phyloP scores from a whole-genome alignment of 2,113 vertebrate genomes.

The Rhinopomastus cyanomelas region DNA sequence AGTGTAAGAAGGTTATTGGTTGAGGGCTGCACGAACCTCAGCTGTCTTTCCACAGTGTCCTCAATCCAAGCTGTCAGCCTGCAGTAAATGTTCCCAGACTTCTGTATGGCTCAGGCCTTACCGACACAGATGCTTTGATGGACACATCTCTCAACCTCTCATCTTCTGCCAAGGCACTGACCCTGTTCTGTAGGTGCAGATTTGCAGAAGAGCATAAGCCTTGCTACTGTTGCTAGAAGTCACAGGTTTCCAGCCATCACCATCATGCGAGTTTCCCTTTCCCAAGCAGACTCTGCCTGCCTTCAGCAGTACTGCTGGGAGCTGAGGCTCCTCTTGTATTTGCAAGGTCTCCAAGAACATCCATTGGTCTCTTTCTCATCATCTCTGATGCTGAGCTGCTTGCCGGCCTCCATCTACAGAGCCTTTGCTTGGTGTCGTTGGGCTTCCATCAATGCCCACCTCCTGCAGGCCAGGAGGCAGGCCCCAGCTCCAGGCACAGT shows the following conservation, averaged over 20 bases:
- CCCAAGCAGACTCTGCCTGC: neutral
- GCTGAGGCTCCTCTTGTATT: neutral
- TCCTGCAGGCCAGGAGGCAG: neutral
- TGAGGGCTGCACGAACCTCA: neutral
- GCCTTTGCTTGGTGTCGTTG: neutral
- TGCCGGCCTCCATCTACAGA: neutral
- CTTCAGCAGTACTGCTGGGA: fast-evolving
- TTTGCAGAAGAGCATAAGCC: neutral
- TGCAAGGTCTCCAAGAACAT: neutral
- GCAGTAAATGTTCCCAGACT: neutral
- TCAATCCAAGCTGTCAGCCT: neutral
- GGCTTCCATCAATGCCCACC: neutral
- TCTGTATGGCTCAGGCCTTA: neutral
- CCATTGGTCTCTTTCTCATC: neutral
- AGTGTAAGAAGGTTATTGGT: neutral
- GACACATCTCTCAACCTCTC: neutral
- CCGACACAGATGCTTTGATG: neutral
- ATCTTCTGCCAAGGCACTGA: neutral
- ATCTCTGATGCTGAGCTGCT: neutral
- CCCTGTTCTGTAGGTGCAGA: neutral
- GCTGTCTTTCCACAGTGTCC: neutral
- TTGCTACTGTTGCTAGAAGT: neutral
- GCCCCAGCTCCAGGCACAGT: neutral
- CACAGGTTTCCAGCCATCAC: neutral
- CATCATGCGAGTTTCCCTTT: neutral